phyloP scores from a whole-genome alignment of 2,113 vertebrate species.

The human region DNA sequence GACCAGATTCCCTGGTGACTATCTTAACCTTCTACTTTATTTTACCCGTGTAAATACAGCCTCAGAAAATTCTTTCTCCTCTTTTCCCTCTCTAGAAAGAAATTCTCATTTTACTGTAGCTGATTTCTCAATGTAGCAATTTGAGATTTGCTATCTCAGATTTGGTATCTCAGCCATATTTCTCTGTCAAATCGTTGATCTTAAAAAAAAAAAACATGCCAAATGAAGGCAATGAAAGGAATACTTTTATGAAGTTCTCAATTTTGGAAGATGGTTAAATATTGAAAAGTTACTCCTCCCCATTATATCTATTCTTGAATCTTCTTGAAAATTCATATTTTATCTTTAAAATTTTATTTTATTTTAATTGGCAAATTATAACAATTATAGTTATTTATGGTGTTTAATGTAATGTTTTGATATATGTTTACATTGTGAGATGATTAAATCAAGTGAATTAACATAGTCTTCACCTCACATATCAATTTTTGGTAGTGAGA shows the following conservation, averaged over 20 bases:
- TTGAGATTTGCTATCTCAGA: background rate
- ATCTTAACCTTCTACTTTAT: background rate
- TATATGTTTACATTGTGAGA: background rate
- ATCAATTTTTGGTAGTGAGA: background rate
- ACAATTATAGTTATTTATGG: background rate
- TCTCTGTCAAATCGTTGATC: conserved; percentile 66
- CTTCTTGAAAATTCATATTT: background rate
- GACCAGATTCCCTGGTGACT: background rate
- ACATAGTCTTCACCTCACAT: background rate
- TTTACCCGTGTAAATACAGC: background rate
- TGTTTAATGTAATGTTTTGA: background rate
- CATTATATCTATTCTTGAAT: background rate
- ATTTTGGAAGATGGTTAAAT: conserved; percentile 41
- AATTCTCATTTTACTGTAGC: background rate
- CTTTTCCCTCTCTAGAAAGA: background rate
- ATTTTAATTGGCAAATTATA: background rate
- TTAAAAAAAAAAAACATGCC: conserved; percentile 31
- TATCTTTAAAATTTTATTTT: background rate
- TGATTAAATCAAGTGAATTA: background rate
- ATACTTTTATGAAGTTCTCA: conserved; percentile 21
- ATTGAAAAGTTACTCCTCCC: background rate
- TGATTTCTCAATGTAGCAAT: conserved; percentile 7
- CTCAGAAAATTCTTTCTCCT: background rate
- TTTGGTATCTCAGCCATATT: no score
- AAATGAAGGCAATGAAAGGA: conserved; percentile 44